phyloP scores from a whole-genome alignment of 2,113 vertebrate species.

The Ciconia stormi region DNA sequence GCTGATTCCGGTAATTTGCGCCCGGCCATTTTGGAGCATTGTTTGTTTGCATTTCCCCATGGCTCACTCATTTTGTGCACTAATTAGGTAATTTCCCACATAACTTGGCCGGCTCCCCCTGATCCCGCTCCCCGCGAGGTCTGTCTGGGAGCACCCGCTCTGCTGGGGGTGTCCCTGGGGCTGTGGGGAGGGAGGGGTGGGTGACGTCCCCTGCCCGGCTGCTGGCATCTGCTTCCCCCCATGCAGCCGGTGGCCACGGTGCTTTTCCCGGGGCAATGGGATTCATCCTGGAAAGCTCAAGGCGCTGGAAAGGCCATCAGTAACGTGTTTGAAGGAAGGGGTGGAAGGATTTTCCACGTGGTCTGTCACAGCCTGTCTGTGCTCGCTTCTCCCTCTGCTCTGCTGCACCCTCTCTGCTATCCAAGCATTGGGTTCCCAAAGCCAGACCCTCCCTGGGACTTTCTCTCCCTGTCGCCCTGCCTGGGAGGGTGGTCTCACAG shows the following conservation, averaged over 20 bases:
- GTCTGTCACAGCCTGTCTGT: neutral
- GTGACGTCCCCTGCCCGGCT: neutral
- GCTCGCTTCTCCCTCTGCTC: neutral
- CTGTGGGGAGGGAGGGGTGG: too few species aligned
- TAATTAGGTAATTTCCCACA: conserved; percentile 49
- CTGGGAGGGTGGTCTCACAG: neutral
- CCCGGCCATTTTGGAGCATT: neutral
- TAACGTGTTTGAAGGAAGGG: neutral
- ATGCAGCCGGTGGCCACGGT: fast-evolving
- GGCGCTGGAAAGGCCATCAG: neutral
- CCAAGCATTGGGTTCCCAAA: neutral
- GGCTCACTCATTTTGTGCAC: neutral
- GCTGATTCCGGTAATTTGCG: neutral
- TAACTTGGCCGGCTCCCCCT: neutral
- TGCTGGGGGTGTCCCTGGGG: neutral
- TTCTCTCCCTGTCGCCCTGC: neutral
- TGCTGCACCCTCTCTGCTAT: neutral
- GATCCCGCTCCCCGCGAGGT: neutral
- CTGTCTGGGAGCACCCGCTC: neutral
- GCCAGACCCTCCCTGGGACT: neutral
- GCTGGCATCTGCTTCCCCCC: neutral
- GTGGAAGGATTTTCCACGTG: neutral
- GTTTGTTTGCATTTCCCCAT: neutral
- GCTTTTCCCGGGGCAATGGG: neutral
- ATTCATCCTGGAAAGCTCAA: neutral